Evolutionary conservation across 2,113 vertebrate genomes (phyloP).

Genomic region (Zosterops lateralis): DNA sequence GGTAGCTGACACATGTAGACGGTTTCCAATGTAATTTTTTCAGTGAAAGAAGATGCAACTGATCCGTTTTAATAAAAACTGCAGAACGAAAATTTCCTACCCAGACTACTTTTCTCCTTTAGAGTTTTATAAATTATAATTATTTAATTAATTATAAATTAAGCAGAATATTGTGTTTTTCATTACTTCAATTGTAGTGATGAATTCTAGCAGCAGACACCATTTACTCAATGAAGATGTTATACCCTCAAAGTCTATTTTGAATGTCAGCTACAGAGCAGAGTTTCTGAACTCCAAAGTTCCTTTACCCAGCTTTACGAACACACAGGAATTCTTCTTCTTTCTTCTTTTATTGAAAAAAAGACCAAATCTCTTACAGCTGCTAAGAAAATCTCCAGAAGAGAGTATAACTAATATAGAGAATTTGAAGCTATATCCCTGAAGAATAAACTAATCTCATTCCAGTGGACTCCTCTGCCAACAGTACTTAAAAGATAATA

Average conservation of each 20-base stretch:
- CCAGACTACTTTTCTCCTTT: background rate
- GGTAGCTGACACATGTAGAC: background rate
- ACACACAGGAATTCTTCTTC: background rate
- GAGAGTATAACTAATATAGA: background rate
- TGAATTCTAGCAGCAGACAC: background rate
- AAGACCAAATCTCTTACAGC: background rate
- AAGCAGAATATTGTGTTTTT: background rate
- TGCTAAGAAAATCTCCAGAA: slow-evolving; percentile 10
- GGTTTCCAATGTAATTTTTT: background rate
- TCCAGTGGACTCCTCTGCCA: background rate
- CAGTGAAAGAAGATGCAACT: background rate
- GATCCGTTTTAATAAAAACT: background rate
- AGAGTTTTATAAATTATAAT: background rate
- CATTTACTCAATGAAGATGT: background rate
- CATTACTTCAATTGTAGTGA: background rate
- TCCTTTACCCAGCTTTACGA: background rate
- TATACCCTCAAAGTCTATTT: background rate
- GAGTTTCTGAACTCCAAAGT: background rate
- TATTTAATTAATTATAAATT: background rate
- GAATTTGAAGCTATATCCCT: background rate
- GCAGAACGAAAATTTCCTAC: background rate
- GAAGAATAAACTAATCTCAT: slow-evolving; percentile 22
- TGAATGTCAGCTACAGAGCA: background rate
- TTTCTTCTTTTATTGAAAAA: background rate
- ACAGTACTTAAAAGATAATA: background rate